Evolutionary conservation across 2,888 invertebrate species (phyloP), one percentile per base, ranked within the genome.

Genomic region (Hybos culiciformis): DNA sequence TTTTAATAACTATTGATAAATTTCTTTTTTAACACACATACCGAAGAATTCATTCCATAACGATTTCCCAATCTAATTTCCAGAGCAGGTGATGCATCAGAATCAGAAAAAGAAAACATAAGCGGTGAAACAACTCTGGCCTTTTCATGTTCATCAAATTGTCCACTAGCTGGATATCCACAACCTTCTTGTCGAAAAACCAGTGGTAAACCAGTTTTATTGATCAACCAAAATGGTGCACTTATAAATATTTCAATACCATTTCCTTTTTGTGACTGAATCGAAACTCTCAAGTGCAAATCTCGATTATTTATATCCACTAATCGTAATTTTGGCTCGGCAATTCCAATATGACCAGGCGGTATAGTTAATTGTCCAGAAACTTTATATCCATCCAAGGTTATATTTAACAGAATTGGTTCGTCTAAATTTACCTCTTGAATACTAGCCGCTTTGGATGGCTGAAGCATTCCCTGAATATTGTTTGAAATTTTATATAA

Each of bases 201-300:
- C 47, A 98, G 69, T n/a, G 97, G 96, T 47, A 98, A 70, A 0
- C 96, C 96, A 6, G 93, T 86, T 65, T 87, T 86, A 70, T 98
- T 97, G 46, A 97, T 80, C 51, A 98, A 77, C 96, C 96, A 97
- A 69, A 83, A 93, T 3, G 88, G 84, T 3, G 87, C 84, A 39
- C 80, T 82, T 20, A 94, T 72, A 17, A 77, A 77, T 36, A 77
- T 80, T 70, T 72, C 72, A 46, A 80, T 65, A 7, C 75, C 76
- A n/a, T 70, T 73, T 14, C 78, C 80, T 54, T 70, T 71, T 31
- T 71, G 67, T 1, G 71, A 68, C 23, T 69, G 63, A 37, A 81
- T 78, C 23, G 77, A 70, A 1, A 84, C 82, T 44, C 78, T 74
- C 18, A 96, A 71, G 53, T 83, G 78, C 11, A 94, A 70, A 44